Evolutionary conservation across 2,888 invertebrate genomes (phyloP).

Genomic region (Diachrysia chrysitis): DNA sequence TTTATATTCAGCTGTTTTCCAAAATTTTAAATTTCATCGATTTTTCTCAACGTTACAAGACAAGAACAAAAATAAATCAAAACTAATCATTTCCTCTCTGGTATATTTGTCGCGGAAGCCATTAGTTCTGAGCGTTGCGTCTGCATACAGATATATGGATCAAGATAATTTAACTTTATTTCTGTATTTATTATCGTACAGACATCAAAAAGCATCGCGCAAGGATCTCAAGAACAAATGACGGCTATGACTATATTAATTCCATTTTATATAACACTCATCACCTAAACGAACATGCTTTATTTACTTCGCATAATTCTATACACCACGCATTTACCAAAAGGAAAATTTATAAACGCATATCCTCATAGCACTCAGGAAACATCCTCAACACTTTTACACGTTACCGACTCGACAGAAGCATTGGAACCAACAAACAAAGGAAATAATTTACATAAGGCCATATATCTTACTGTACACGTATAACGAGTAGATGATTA

Average conservation of each 20-base stretch:
- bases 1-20: constrained; percentile 5
- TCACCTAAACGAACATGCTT: constrained; percentile 80
- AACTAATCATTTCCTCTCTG: constrained; percentile 37
- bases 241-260: constrained; percentile 78
- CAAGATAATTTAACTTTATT: constrained; percentile 32
- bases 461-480: constrained; percentile 88
- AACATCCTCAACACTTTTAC: constrained; percentile 73
- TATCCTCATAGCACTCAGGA: constrained; percentile 61
- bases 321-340: constrained; percentile 78
- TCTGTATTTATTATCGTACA: constrained; percentile 34
- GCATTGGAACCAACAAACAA: constrained; percentile 80
- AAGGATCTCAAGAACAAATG: constrained; percentile 68
- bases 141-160: constrained; percentile 36
- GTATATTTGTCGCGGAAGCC: constrained; percentile 47
- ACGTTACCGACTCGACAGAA: constrained; percentile 79
- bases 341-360: constrained; percentile 64
- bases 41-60: constrained; percentile 19
- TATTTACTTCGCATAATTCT: constrained; percentile 73
- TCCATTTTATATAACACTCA: constrained; percentile 81
- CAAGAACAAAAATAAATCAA: constrained; percentile 36
- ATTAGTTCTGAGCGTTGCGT: constrained; percentile 42
- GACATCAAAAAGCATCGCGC: constrained; percentile 57
- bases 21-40: neutral
- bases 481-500: constrained; percentile 88
- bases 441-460: constrained; percentile 88